Conservation (phyloP, 2,797 vertebrate species). For the Peromyscus nudipes region DNA sequence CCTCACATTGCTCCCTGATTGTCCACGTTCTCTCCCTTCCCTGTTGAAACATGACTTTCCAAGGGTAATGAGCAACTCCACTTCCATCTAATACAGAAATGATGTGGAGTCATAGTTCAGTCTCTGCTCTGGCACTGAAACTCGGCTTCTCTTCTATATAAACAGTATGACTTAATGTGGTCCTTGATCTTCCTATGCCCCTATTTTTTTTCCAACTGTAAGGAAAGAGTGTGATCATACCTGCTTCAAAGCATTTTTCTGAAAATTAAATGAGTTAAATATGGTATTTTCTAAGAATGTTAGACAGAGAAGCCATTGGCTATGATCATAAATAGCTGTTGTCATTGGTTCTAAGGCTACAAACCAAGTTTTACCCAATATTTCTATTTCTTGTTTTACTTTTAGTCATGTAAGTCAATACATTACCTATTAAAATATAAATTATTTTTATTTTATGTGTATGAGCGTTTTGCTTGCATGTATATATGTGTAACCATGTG, state of each 20-base stretch:
- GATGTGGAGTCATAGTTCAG: accelerated
- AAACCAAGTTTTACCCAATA: background rate
- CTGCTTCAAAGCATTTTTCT: background rate
- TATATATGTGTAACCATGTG: no score
- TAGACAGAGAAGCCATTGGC: background rate
- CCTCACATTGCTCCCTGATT: background rate
- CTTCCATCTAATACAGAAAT: accelerated
- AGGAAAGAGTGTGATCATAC: background rate
- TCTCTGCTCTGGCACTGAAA: accelerated
- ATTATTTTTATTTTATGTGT: background rate
- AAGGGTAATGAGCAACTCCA: background rate
- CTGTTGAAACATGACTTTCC: background rate
- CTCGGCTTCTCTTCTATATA: background rate
- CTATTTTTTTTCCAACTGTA: background rate
- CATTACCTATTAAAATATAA: background rate
- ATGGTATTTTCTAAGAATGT: background rate
- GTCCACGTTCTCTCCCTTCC: background rate
- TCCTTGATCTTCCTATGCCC: background rate
- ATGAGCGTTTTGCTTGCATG: no score
- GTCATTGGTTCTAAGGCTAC: background rate
- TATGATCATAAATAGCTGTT: background rate
- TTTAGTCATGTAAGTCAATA: no score
- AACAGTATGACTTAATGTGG: no score
- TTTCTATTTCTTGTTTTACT: background rate
- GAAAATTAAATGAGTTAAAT: background rate